Evolutionary conservation across 1,140 invertebrate species (phyloP).

Genomic region (Anoplophora glabripennis): DNA sequence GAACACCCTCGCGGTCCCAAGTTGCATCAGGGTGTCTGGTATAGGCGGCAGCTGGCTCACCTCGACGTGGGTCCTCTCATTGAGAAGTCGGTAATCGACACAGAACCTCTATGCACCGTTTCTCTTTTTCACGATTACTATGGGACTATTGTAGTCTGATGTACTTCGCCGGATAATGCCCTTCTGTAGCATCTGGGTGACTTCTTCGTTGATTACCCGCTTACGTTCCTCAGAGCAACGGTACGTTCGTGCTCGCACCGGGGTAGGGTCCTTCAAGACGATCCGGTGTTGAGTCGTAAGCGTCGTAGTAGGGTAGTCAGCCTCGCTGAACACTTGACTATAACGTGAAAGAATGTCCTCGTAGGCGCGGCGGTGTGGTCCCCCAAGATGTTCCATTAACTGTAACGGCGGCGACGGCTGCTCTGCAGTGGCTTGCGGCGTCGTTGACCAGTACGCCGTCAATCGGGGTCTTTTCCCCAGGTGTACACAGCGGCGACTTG

Average conservation of each 20-base stretch:
- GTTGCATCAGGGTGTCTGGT: constrained; percentile 9
- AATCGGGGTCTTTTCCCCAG: too few species aligned
- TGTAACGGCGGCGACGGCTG: too few species aligned
- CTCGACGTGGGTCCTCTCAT: constrained; percentile 45
- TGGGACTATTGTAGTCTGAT: constrained; percentile 15
- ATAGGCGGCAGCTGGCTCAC: constrained; percentile 32
- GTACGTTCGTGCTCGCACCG: neutral
- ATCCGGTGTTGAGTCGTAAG: neutral
- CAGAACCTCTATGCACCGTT: constrained; percentile 31
- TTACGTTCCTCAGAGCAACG: too few species aligned
- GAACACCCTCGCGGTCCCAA: constrained; percentile 20
- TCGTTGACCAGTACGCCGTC: too few species aligned
- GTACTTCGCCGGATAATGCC: constrained; percentile 18
- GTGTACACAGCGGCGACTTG: too few species aligned
- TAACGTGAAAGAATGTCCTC: too few species aligned
- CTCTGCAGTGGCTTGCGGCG: too few species aligned
- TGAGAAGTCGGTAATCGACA: constrained; percentile 44
- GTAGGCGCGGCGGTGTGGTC: too few species aligned
- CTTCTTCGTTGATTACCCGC: constrained; percentile 2
- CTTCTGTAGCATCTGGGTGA: constrained; percentile 19
- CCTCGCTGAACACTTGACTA: too few species aligned
- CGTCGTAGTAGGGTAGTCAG: too few species aligned
- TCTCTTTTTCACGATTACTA: constrained; percentile 25
- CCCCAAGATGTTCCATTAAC: too few species aligned
- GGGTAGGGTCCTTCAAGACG: neutral